These are phyloP conservation scores for Plebejus argus DNA, from an alignment of 2,888 invertebrate genomes.

Conservation along the genomic window DNA sequence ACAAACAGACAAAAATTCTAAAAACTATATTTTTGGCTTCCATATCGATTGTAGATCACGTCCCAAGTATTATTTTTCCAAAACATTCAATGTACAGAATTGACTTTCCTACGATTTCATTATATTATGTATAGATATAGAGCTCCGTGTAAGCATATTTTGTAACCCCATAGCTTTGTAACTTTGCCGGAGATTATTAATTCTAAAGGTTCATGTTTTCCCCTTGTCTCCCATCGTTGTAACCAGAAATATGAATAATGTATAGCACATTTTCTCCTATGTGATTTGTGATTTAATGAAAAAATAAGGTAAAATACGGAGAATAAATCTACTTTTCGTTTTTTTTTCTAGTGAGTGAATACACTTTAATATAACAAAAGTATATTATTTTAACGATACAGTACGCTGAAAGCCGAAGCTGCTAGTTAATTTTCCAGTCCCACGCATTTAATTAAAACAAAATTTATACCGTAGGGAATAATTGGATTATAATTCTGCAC, in stretches of 20 bases:
- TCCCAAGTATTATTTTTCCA: too few relatives aligned
- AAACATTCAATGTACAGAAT: too few relatives aligned
- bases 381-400: neutral
- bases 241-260: neutral
- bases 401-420: neutral
- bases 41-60: too few relatives aligned
- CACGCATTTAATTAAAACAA: constrained; percentile 19
- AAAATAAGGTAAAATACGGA: neutral
- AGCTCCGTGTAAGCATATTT: neutral
- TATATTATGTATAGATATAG: too few relatives aligned
- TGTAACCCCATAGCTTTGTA: neutral
- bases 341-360: neutral
- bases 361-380: neutral
- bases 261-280: neutral
- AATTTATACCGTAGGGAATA: neutral
- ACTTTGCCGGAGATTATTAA: neutral
- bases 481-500: constrained; percentile 15
- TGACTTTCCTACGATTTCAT: too few relatives aligned
- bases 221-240: neutral
- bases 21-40: too few relatives aligned
- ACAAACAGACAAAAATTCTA: too few relatives aligned
- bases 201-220: neutral
- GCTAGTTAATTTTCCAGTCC: constrained; percentile 15
- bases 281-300: neutral
- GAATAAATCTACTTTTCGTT: too few relatives aligned